phyloP scores from a whole-genome alignment of 2,113 vertebrate species.

The Hoplias malabaricus region DNA sequence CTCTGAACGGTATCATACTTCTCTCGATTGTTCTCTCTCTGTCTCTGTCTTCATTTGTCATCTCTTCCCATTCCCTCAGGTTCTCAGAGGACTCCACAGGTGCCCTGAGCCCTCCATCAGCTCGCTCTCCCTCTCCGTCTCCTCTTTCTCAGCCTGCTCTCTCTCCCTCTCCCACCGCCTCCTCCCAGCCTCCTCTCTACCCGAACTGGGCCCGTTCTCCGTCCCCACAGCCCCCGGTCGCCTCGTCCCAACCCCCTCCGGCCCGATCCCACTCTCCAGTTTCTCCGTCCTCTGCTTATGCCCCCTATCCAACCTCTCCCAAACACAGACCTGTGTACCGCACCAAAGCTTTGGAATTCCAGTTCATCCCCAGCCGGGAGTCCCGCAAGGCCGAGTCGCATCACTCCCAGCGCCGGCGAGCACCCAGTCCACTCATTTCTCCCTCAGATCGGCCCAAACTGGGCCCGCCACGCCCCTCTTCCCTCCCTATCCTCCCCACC shows the following conservation, averaged over 20 bases:
- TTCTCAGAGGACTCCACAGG: constrained; percentile 83
- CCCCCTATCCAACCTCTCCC: constrained; percentile 78
- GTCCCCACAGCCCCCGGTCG: constrained; percentile 75
- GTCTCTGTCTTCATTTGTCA: constrained; percentile 11
- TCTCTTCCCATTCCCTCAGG: constrained; percentile 61
- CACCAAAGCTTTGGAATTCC: constrained; percentile 78
- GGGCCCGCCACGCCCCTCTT: constrained; percentile 84
- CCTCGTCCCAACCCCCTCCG: constrained; percentile 71
- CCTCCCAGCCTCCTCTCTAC: constrained; percentile 70
- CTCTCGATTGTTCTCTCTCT: constrained; percentile 46
- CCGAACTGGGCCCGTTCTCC: constrained; percentile 72
- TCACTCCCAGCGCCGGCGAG: constrained; percentile 77
- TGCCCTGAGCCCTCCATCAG: constrained; percentile 79
- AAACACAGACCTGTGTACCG: constrained; percentile 77
- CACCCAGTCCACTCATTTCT: constrained; percentile 86
- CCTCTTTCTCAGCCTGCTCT: constrained; percentile 76
- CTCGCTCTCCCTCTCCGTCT: constrained; percentile 74
- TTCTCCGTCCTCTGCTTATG: constrained; percentile 78
- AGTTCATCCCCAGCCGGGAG: constrained; percentile 77
- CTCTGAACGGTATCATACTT: constrained; percentile 40
- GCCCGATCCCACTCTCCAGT: constrained; percentile 74
- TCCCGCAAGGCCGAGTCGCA: constrained; percentile 74
- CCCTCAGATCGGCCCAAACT: constrained; percentile 81
- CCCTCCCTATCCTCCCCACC: constrained; percentile 87
- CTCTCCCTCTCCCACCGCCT: constrained; percentile 68